Evolutionary conservation across 2,113 vertebrate genomes (phyloP).

Genomic region (Ageneiosus marmoratus): DNA sequence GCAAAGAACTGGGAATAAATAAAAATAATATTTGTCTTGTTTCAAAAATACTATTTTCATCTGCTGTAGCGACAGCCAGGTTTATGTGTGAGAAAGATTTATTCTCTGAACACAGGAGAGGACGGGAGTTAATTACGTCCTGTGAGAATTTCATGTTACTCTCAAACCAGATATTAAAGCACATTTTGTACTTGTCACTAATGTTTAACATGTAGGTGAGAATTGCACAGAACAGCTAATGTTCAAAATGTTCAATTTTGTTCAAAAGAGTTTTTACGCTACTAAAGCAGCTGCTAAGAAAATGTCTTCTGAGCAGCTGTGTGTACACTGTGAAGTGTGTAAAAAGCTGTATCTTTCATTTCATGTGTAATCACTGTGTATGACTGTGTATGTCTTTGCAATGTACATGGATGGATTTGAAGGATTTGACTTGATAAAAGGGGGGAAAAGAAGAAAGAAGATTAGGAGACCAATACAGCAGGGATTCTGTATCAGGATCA

Average conservation of each 20-base stretch:
- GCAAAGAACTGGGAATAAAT: background rate
- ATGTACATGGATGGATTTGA: background rate
- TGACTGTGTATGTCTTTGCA: background rate
- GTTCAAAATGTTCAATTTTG: background rate
- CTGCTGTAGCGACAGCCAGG: background rate
- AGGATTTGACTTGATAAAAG: background rate
- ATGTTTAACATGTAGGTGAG: background rate
- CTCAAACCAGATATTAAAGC: background rate
- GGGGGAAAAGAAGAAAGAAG: background rate
- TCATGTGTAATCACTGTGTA: background rate
- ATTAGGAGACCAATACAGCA: background rate
- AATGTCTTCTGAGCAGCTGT: background rate
- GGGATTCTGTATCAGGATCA: slow-evolving; percentile 5
- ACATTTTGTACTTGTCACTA: background rate
- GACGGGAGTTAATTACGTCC: background rate
- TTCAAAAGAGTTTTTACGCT: background rate
- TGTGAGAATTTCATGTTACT: background rate
- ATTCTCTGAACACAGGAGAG: background rate
- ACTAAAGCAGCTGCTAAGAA: background rate
- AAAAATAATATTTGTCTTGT: background rate
- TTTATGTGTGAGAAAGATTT: background rate
- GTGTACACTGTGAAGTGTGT: background rate
- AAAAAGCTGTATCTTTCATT: background rate
- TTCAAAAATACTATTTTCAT: background rate
- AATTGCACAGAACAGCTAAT: background rate